These are phyloP conservation scores for Cynopterus brachyotis DNA, from an alignment of 2,113 vertebrate genomes.

Conservation along the genomic window DNA sequence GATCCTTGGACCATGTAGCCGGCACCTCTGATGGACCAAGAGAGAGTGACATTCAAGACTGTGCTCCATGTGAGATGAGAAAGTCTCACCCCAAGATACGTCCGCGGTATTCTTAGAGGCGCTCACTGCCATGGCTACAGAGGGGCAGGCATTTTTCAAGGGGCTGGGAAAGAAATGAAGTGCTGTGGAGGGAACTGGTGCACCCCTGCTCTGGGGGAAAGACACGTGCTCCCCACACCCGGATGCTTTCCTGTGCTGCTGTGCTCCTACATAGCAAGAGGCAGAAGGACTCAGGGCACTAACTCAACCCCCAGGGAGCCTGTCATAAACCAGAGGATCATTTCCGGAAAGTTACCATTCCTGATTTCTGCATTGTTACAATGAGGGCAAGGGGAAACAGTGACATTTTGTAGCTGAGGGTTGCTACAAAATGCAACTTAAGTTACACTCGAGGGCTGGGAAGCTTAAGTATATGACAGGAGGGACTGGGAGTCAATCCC, in stretches of 20 bases:
- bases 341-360: conserved; percentile 7
- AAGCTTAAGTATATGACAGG: background rate
- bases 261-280: background rate
- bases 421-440: conserved; percentile 26
- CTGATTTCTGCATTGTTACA: conserved; percentile 30
- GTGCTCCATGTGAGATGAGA: background rate
- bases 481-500: no score
- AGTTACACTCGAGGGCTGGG: background rate
- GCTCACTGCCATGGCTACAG: background rate
- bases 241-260: background rate
- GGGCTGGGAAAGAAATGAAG: background rate
- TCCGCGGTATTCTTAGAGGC: no score
- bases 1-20: background rate
- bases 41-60: background rate
- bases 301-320: background rate
- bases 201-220: background rate
- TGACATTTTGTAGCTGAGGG: background rate
- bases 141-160: background rate
- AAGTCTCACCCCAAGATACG: background rate
- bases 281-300: background rate
- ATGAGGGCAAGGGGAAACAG: background rate
- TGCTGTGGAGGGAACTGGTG: fast-evolving
- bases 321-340: background rate
- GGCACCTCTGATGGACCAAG: background rate
- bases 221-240: background rate